Percentiles rank a stretch among this genome's conserved stretches.
Evolutionary conservation across 2,797 vertebrate species (phyloP).

Genomic region (Leucoraja ocellata): DNA sequence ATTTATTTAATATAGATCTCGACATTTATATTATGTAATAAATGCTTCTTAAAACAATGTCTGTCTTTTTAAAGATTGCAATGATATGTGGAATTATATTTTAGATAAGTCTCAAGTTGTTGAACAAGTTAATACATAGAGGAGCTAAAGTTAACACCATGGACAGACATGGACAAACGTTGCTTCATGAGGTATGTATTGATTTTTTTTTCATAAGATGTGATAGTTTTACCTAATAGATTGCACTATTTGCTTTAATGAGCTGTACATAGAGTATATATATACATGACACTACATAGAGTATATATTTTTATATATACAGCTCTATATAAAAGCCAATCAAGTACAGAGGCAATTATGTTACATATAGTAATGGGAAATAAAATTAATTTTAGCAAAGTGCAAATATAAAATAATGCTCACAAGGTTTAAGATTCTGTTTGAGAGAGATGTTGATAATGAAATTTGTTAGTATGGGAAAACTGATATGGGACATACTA

Average conservation of each 20-base stretch:
- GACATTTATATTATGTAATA: background rate
- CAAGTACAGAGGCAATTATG: too few relatives aligned
- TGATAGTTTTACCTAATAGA: background rate
- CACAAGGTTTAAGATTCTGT: too few relatives aligned
- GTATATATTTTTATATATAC: too few relatives aligned
- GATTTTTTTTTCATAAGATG: background rate
- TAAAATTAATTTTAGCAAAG: too few relatives aligned
- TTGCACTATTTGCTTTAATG: background rate
- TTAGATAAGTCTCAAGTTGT: background rate
- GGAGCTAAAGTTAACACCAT: background rate
- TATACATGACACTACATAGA: too few relatives aligned
- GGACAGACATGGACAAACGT: constrained; percentile 20
- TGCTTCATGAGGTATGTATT: constrained; percentile 35
- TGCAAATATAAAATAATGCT: too few relatives aligned
- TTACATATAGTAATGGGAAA: too few relatives aligned
- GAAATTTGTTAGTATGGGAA: too few relatives aligned
- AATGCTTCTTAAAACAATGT: background rate
- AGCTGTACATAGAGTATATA: too few relatives aligned
- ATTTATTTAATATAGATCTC: background rate
- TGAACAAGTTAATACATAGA: background rate
- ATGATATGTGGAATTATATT: background rate
- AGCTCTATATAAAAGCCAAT: too few relatives aligned
- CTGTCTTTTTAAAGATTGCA: background rate
- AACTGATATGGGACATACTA: too few relatives aligned
- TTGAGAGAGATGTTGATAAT: too few relatives aligned